Conservation (phyloP, 2,888 invertebrate species). For the Megamerina dolium region DNA sequence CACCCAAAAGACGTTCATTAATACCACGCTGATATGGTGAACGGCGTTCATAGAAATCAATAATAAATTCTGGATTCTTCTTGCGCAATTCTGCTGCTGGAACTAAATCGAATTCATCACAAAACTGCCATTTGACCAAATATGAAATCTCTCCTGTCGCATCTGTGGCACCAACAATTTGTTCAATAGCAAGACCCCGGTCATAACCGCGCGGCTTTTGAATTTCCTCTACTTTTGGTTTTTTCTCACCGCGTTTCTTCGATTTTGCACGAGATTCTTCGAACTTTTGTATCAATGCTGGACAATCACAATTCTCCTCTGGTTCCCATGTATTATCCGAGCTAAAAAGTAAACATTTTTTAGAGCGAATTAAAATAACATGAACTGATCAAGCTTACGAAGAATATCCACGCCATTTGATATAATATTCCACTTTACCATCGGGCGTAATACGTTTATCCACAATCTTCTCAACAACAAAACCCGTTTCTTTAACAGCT, state of each 20-base stretch:
- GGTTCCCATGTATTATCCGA: slow-evolving; percentile 97
- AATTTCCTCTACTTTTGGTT: slow-evolving; percentile 54
- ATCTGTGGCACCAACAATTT: slow-evolving; percentile 85
- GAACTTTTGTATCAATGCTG: slow-evolving; percentile 77
- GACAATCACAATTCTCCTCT: slow-evolving; percentile 86
- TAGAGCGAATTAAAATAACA: background rate
- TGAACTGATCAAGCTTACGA: slow-evolving; percentile 52
- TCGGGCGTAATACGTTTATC: slow-evolving; percentile 67
- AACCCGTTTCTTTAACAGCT: slow-evolving; percentile 57
- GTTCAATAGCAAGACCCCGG: slow-evolving; percentile 71
- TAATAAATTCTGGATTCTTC: slow-evolving; percentile 58
- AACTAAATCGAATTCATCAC: slow-evolving; percentile 61
- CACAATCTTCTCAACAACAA: slow-evolving; percentile 84
- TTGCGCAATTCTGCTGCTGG: slow-evolving; percentile 57
- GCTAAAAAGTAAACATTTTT: slow-evolving; percentile 38
- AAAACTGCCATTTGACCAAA: slow-evolving; percentile 79
- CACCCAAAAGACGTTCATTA: slow-evolving; percentile 36
- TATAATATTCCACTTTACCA: slow-evolving; percentile 65
- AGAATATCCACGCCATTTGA: slow-evolving; percentile 76
- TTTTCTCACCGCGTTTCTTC: slow-evolving; percentile 52
- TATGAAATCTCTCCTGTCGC: slow-evolving; percentile 84
- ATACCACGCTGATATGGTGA: slow-evolving; percentile 42
- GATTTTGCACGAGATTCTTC: slow-evolving; percentile 62
- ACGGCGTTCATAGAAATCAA: slow-evolving; percentile 59
- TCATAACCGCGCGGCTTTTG: slow-evolving; percentile 70